Conservation (phyloP, 2,888 invertebrate genomes). For the Actias luna region DNA sequence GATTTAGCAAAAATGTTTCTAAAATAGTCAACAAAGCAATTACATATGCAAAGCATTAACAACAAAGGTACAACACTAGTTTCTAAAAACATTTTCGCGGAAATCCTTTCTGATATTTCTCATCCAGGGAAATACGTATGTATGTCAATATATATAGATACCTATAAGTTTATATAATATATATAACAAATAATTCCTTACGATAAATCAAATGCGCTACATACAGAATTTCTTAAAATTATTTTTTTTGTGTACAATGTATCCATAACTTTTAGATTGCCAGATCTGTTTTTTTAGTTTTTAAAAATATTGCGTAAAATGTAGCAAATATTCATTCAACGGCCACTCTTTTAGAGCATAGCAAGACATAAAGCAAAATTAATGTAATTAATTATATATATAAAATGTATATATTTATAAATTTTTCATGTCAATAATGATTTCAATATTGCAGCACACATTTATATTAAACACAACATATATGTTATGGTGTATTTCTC, state of each 20-base stretch:
- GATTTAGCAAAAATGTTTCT: conserved; percentile 50
- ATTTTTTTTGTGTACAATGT: conserved; percentile 32
- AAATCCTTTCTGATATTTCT: conserved; percentile 59
- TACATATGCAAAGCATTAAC: background rate
- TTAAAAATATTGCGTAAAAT: conserved; percentile 23
- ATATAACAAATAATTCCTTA: conserved; percentile 12
- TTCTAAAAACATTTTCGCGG: conserved; percentile 48
- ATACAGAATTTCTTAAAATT: conserved; percentile 41
- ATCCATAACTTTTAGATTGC: conserved; percentile 38
- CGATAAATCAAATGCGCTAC: conserved; percentile 37
- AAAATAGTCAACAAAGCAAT: conserved; percentile 26
- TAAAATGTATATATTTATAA: too few relatives aligned
- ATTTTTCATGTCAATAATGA: conserved; percentile 60
- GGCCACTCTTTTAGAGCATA: conserved; percentile 48
- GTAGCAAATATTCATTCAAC: conserved; percentile 36
- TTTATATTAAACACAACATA: conserved; percentile 55
- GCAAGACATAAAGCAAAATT: conserved; percentile 51
- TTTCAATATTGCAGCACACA: conserved; percentile 71
- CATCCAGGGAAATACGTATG: conserved; percentile 47
- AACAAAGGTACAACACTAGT: conserved; percentile 15
- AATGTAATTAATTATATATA: conserved; percentile 60
- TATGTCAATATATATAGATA: conserved; percentile 24
- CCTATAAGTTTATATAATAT: background rate
- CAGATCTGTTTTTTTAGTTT: conserved; percentile 44
- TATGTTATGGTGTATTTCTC: conserved; percentile 54